Evolutionary conservation across 2,888 invertebrate species (phyloP), one percentile per base, ranked within the genome.

Genomic region (Criorhina ranunculi): DNA sequence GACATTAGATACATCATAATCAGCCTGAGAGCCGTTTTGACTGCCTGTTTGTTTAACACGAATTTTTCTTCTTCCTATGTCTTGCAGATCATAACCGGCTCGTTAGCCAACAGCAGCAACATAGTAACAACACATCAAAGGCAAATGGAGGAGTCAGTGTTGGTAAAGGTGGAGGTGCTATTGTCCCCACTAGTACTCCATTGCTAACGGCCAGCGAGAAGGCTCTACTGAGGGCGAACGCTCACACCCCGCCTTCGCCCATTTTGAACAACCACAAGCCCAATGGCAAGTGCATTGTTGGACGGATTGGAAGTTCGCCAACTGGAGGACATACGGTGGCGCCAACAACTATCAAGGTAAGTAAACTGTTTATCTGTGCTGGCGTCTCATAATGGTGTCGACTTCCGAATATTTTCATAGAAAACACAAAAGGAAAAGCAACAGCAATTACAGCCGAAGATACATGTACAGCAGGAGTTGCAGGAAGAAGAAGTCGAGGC

Each of bases 81-180:
- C 19, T 87, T 87, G 24, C 78, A 88, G 88, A 88, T 87, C 87
- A 88, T 85, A 88, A 88, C 82, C 87, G 88, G 77, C 86, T 88
- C 37, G 69, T 87, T 64, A 81, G 83, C 69, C 88, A 87, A 44
- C 73, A 86, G 33, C 87, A 88, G 70, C 46, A 42, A 15, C 42
- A 44, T 44, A 70, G 44, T 49, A 86, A 76, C 19, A 77, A 72
- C 55, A 67, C 80, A 55, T 62, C 73, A 40, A 83, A 86, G 31
- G 53, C 69, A 37, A 81, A 81, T 75, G 79, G 78, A 51, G 82
- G 69, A 40, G 51, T 77, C 59, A 60, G 53, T 17, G 67, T 49
- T 8, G 77, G 67, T 33, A 59, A 12, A 44, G 66, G 7, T 37
- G 70, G 75, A 53, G 59, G 69, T 70, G 46, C 69, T 60, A 78